Evolutionary conservation across 2,113 vertebrate genomes (phyloP).

Genomic region (Axis porcinus): DNA sequence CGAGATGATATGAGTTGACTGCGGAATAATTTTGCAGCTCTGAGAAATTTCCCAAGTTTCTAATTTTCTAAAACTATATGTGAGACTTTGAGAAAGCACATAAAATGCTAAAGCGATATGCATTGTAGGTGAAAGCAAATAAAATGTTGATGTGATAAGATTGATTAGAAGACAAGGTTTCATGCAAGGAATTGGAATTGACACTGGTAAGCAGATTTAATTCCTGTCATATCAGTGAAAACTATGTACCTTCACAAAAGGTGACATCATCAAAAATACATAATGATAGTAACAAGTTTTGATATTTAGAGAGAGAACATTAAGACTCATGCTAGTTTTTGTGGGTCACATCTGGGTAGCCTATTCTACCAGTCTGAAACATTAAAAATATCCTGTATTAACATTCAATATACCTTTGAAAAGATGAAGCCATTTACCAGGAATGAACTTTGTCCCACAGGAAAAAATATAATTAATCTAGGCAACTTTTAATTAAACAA

Average conservation of each 20-base stretch:
- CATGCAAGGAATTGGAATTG: background rate
- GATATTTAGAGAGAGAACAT: background rate
- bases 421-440: conserved; percentile 13
- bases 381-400: background rate
- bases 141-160: background rate
- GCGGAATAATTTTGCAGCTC: background rate
- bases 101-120: background rate
- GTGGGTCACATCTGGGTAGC: background rate
- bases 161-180: background rate
- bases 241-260: background rate
- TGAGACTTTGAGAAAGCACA: background rate
- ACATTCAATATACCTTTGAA: background rate
- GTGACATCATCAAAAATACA: background rate
- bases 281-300: background rate
- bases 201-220: background rate
- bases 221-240: background rate
- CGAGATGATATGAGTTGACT: background rate
- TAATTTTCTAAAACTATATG: conserved; percentile 24
- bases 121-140: background rate
- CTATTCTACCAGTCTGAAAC: background rate
- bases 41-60: background rate
- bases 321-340: background rate
- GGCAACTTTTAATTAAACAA: conserved; percentile 15
- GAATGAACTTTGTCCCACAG: conserved; percentile 18
- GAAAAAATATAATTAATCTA: background rate